These are phyloP conservation scores for Drosophila crucigera DNA, from an alignment of 2,888 invertebrate species.

Conservation along the genomic window DNA sequence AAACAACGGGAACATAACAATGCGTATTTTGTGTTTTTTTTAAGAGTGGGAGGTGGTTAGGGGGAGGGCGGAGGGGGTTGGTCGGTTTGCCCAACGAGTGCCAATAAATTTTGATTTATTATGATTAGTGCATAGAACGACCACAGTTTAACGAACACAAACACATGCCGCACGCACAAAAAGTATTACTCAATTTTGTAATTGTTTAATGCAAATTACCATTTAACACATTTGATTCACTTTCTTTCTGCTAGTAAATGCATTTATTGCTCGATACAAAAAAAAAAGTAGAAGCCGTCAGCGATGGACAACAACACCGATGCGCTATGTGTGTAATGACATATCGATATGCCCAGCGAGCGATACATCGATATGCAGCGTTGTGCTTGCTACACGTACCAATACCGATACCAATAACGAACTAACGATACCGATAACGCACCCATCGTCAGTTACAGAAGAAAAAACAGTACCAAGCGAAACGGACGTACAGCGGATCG, in stretches of 20 bases:
- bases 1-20: conserved; percentile 34
- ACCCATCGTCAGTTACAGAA: conserved; percentile 39
- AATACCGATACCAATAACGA: neutral
- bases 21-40: conserved; percentile 28
- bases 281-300: conserved; percentile 41
- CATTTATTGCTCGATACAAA: conserved; percentile 37
- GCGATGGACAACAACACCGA: conserved; percentile 23
- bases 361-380: conserved; percentile 26
- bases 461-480: conserved; percentile 41
- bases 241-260: conserved; percentile 37
- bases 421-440: conserved; percentile 29
- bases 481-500: conserved; percentile 45
- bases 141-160: neutral
- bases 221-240: conserved; percentile 49
- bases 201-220: conserved; percentile 31
- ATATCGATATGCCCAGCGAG: conserved; percentile 6
- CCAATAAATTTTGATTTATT: neutral
- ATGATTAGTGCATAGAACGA: conserved; percentile 2
- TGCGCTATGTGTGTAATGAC: neutral
- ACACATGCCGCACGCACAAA: neutral
- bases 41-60: neutral
- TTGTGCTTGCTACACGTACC: neutral
- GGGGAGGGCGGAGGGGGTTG: neutral
- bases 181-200: neutral
- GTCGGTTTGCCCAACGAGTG: neutral